These are phyloP conservation scores for Caerostris darwini DNA, from an alignment of 1,140 invertebrate species.

Conservation along the genomic window DNA sequence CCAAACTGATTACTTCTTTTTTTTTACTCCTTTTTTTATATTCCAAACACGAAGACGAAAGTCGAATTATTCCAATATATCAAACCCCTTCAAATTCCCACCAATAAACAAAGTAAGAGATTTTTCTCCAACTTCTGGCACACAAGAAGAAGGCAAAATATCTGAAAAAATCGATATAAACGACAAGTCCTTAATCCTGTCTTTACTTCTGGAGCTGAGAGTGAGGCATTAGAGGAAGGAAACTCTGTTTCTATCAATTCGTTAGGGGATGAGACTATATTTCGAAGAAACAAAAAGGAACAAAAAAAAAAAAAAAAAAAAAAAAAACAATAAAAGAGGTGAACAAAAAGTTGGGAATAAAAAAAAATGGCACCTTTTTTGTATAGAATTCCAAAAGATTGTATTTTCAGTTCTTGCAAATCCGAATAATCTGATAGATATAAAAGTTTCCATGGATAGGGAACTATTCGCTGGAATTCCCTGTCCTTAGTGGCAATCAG, in stretches of 20 bases:
- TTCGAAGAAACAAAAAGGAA: constrained; percentile 24
- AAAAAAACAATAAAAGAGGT: not conserved
- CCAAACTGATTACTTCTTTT: constrained; percentile 10
- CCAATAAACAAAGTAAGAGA: constrained; percentile 11
- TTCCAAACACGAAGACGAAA: not conserved
- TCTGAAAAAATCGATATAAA: constrained; percentile 62
- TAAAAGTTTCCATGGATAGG: not conserved
- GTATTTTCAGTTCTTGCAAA: constrained; percentile 9
- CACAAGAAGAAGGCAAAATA: constrained; percentile 19
- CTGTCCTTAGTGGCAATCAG: not conserved
- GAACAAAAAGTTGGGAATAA: not conserved
- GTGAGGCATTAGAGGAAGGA: not conserved
- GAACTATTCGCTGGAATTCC: not conserved
- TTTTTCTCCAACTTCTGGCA: constrained; percentile 20
- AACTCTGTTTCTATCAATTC: constrained; percentile 47
- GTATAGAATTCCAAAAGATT: constrained; percentile 12
- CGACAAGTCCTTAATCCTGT: constrained; percentile 52
- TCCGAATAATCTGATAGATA: not conserved
- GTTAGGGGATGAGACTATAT: constrained; percentile 31
- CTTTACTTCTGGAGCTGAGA: not conserved
- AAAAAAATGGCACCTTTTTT: not conserved
- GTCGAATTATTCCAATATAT: constrained; percentile 20
- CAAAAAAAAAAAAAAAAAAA: not conserved
- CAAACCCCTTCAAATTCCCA: not conserved
- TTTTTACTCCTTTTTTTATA: not conserved